These are phyloP conservation scores for Mesocricetus auratus DNA, from an alignment of 2,113 vertebrate species.

Conservation along the genomic window DNA sequence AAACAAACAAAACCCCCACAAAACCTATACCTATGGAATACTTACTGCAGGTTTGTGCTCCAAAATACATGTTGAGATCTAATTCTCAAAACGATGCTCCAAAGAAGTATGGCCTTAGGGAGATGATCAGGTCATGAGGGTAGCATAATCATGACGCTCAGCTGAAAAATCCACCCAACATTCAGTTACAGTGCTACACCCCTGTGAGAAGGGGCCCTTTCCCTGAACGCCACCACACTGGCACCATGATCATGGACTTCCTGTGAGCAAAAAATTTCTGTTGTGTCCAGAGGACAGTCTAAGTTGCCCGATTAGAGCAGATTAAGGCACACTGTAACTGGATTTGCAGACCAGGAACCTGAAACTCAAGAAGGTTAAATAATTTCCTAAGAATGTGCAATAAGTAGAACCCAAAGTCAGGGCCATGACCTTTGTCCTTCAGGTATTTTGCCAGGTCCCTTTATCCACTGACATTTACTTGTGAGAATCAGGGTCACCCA, in stretches of 20 bases:
- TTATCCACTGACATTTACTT: slow-evolving; percentile 31
- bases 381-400: background rate
- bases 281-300: background rate
- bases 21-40: background rate
- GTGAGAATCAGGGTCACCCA: background rate
- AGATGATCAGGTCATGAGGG: background rate
- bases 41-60: background rate
- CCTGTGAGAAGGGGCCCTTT: background rate
- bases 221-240: background rate
- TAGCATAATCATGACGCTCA: too few species aligned
- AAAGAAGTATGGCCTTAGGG: background rate
- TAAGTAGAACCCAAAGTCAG: background rate
- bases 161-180: background rate
- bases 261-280: background rate
- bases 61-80: background rate
- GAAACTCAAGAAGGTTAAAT: slow-evolving; percentile 36
- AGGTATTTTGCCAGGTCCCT: background rate
- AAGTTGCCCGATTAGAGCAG: background rate
- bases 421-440: background rate
- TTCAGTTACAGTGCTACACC: background rate
- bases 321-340: background rate
- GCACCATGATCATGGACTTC: background rate
- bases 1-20: too few species aligned
- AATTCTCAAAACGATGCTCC: background rate
- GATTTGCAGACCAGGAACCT: slow-evolving; percentile 32